Evolutionary conservation across 2,113 vertebrate genomes (phyloP).

Genomic region (Pelecanus crispus): DNA sequence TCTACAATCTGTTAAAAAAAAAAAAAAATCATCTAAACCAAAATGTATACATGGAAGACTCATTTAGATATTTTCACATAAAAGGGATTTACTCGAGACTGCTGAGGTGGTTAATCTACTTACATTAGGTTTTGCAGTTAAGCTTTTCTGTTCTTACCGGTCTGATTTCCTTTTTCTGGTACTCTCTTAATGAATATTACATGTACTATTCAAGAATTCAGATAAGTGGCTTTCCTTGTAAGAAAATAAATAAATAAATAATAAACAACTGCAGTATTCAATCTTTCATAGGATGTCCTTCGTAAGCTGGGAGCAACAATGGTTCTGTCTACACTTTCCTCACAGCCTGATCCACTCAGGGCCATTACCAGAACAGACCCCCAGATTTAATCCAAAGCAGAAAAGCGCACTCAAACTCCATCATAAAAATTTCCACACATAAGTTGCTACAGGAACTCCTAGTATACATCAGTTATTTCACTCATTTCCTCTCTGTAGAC

Average conservation of each 20-base stretch:
- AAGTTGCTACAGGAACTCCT: neutral
- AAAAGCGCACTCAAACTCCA: neutral
- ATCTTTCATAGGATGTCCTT: neutral
- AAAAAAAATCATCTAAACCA: neutral
- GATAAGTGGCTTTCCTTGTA: neutral
- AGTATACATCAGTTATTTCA: neutral
- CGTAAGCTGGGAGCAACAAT: neutral
- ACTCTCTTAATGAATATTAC: slow-evolving; percentile 16
- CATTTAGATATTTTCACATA: slow-evolving; percentile 40
- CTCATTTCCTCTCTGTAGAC: neutral
- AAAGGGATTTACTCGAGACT: slow-evolving; percentile 19
- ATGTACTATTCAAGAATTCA: slow-evolving; percentile 8
- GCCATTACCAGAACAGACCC: neutral
- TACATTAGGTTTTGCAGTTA: neutral
- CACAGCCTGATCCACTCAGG: neutral
- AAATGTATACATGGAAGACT: neutral
- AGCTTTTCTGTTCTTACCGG: neutral
- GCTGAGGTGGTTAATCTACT: slow-evolving; percentile 15
- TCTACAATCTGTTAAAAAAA: neutral
- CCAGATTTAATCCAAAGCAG: neutral
- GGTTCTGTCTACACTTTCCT: neutral
- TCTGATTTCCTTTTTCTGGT: neutral
- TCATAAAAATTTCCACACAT: neutral
- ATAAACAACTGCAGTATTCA: neutral
- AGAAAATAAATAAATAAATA: neutral